These are phyloP conservation scores for Dasypogon diadema DNA, from an alignment of 2,888 invertebrate genomes.

Conservation along the genomic window DNA sequence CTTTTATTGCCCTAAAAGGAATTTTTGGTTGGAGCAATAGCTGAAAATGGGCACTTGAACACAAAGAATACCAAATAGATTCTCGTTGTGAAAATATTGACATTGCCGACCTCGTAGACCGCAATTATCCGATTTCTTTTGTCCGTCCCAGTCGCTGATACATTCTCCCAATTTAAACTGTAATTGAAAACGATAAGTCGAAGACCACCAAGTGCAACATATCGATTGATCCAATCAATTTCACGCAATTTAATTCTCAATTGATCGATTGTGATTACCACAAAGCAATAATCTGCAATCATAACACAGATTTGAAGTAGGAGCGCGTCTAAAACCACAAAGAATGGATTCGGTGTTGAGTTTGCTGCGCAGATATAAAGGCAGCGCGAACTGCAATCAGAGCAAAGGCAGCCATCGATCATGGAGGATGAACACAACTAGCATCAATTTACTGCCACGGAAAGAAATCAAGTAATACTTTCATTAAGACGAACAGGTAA, in stretches of 20 bases:
- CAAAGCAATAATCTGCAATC: constrained; percentile 48
- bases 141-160: not conserved
- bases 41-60: not conserved
- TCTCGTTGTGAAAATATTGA: too few species aligned
- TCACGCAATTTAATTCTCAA: constrained; percentile 49
- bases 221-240: constrained; percentile 48
- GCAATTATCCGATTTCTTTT: not conserved
- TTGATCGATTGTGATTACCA: constrained; percentile 47
- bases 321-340: constrained; percentile 27
- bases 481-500: constrained; percentile 26
- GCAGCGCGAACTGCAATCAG: constrained; percentile 9
- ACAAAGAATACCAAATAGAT: not conserved
- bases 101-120: not conserved
- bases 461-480: constrained; percentile 1
- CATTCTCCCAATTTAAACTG: not conserved
- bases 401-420: constrained; percentile 6
- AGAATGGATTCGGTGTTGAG: constrained; percentile 7
- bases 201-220: constrained; percentile 8
- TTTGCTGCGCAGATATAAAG: not conserved
- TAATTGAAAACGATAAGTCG: constrained; percentile 34
- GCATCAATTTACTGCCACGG: constrained; percentile 1
- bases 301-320: constrained; percentile 26
- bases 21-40: not conserved
- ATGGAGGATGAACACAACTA: constrained; percentile 10
- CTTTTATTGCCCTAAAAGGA: constrained; percentile 2